phyloP scores from a whole-genome alignment of 92 coral and sea anemone genomes.

The Palythoa grandiflora region DNA sequence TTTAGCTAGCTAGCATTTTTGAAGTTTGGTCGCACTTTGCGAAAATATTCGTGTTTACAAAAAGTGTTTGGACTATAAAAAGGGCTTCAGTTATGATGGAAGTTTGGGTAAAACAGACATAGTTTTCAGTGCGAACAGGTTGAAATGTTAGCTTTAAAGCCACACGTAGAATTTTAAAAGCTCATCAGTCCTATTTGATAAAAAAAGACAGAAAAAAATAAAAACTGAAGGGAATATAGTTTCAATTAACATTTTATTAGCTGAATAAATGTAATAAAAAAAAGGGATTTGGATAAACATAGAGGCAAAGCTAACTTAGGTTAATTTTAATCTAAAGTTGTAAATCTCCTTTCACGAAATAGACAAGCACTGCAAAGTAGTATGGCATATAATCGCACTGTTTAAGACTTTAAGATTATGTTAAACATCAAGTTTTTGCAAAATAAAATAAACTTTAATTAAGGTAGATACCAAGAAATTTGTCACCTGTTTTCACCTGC shows the following conservation, averaged over 20 bases:
- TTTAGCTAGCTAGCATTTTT: no score
- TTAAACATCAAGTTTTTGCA: background rate
- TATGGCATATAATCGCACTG: background rate
- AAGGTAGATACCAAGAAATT: background rate
- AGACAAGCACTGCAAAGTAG: background rate
- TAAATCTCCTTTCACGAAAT: background rate
- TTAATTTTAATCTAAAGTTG: background rate
- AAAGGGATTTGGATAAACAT: no score
- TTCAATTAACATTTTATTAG: background rate
- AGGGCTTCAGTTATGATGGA: no score
- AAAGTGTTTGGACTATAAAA: no score
- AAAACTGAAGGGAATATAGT: background rate
- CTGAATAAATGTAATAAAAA: background rate
- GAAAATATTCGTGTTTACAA: no score
- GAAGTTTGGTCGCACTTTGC: no score
- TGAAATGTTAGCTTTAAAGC: no score
- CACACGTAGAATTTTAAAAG: no score
- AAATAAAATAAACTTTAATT: no score
- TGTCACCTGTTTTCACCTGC: background rate
- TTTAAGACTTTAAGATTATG: background rate
- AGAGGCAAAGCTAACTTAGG: background rate
- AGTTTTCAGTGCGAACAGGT: no score
- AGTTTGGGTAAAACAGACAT: no score
- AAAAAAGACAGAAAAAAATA: no score
- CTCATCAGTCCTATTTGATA: background rate